Evolutionary conservation across 2,888 invertebrate genomes (phyloP).

Genomic region (Andrena chrysosceles): DNA sequence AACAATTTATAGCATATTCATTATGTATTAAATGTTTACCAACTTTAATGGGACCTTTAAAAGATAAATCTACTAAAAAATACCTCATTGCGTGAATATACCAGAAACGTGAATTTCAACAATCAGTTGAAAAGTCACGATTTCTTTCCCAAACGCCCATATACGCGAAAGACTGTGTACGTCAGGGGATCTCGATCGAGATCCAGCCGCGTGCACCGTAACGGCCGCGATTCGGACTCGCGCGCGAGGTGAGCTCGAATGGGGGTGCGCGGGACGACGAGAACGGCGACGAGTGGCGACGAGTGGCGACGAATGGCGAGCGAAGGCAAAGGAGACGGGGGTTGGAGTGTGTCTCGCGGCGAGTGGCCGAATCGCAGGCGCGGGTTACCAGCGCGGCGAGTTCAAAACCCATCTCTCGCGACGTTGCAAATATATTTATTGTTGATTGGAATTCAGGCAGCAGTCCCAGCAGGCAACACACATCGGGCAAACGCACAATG

Average conservation of each 20-base stretch:
- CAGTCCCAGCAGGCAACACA: slow-evolving; percentile 80
- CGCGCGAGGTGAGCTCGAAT: neutral
- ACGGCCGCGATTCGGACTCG: slow-evolving; percentile 48
- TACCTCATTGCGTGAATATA: no score
- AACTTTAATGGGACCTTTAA: no score
- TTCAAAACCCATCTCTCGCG: slow-evolving; percentile 50
- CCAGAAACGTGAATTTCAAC: no score
- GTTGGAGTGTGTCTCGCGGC: neutral
- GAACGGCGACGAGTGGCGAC: no score
- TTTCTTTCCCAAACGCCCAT: no score
- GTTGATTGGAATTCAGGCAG: slow-evolving; percentile 75
- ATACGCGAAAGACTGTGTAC: no score
- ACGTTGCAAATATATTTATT: slow-evolving; percentile 53
- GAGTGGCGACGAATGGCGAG: neutral
- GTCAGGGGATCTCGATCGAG: slow-evolving; percentile 21
- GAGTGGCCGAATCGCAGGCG: slow-evolving; percentile 60
- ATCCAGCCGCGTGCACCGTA: slow-evolving; percentile 32
- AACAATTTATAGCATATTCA: no score
- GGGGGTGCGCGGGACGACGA: neutral
- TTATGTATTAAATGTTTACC: no score
- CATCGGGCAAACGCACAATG: slow-evolving; percentile 80
- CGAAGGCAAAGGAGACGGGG: neutral
- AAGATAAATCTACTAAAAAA: no score
- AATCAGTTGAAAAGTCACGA: no score
- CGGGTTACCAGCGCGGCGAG: slow-evolving; percentile 42